These are phyloP conservation scores for Beris chalybata DNA, from an alignment of 2,888 invertebrate genomes.

Conservation along the genomic window DNA sequence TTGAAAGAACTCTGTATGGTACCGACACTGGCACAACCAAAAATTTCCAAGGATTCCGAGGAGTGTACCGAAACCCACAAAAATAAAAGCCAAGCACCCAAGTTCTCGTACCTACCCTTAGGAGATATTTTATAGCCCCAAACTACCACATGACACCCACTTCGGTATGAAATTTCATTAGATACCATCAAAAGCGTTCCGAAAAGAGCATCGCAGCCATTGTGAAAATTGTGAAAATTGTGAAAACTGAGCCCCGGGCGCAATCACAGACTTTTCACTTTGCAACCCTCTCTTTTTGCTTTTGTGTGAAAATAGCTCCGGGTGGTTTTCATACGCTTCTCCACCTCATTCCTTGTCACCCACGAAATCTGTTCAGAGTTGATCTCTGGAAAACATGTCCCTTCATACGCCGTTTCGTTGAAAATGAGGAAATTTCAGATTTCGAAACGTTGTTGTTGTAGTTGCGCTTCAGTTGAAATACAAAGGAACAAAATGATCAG, in stretches of 20 bases:
- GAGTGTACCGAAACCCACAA: constrained; percentile 20
- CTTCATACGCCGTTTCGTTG: constrained; percentile 11
- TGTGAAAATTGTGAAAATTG: constrained; percentile 38
- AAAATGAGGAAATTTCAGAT: constrained; percentile 34
- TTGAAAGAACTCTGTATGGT: neutral
- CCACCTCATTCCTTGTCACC: neutral
- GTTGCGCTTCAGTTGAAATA: constrained; percentile 47
- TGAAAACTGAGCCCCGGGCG: constrained; percentile 35
- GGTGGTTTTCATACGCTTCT: constrained; percentile 16
- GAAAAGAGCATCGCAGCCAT: constrained; percentile 36
- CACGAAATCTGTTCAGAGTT: neutral
- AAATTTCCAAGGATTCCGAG: neutral
- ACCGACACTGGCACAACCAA: neutral
- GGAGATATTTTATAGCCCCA: constrained; percentile 13
- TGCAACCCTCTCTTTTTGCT: constrained; percentile 36
- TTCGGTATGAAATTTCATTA: constrained; percentile 34
- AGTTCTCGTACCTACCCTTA: constrained; percentile 3
- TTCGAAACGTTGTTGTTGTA: constrained; percentile 21
- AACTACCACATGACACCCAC: constrained; percentile 5
- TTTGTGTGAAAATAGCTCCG: constrained; percentile 33
- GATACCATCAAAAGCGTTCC: constrained; percentile 34
- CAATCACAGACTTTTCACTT: constrained; percentile 36
- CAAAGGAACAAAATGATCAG: constrained; percentile 53
- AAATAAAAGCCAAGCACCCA: neutral
- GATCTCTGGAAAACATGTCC: constrained; percentile 22